These are phyloP conservation scores for Plecotus auritus DNA, from an alignment of 2,113 vertebrate genomes.

Conservation along the genomic window DNA sequence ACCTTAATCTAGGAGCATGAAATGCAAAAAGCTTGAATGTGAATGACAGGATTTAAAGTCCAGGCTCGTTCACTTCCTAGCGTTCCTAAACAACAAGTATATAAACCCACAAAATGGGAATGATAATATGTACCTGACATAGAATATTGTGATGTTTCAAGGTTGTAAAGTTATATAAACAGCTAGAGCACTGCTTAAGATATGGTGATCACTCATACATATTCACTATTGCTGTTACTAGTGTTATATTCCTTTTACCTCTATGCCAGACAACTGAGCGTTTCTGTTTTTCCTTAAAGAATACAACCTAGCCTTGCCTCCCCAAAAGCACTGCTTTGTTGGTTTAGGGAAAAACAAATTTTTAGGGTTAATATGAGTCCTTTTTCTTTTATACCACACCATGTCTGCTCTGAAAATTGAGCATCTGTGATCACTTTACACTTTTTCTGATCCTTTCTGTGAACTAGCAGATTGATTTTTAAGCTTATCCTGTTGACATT, in stretches of 20 bases:
- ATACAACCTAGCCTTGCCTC: background rate
- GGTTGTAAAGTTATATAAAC: background rate
- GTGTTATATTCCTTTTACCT: background rate
- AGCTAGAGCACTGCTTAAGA: background rate
- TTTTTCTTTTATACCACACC: slow-evolving; percentile 48
- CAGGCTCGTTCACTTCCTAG: background rate
- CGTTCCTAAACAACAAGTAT: background rate
- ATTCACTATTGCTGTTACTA: background rate
- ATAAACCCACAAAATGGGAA: background rate
- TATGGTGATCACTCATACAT: background rate
- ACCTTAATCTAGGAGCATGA: background rate
- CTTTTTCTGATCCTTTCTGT: slow-evolving; percentile 69
- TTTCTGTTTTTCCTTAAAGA: background rate
- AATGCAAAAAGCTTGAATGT: background rate
- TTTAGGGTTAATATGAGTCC: background rate
- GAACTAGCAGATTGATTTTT: slow-evolving; percentile 75
- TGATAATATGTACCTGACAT: background rate
- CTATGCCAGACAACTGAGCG: background rate
- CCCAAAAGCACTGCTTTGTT: background rate
- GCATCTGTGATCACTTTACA: slow-evolving; percentile 76
- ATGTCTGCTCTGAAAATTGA: slow-evolving; percentile 70
- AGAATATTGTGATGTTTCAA: background rate
- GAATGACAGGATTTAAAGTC: background rate
- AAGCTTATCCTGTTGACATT: slow-evolving; percentile 78
- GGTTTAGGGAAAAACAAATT: slow-evolving; percentile 6